Conservation (phyloP, 2,113 vertebrate species). For the Spheniscus mendiculus region DNA sequence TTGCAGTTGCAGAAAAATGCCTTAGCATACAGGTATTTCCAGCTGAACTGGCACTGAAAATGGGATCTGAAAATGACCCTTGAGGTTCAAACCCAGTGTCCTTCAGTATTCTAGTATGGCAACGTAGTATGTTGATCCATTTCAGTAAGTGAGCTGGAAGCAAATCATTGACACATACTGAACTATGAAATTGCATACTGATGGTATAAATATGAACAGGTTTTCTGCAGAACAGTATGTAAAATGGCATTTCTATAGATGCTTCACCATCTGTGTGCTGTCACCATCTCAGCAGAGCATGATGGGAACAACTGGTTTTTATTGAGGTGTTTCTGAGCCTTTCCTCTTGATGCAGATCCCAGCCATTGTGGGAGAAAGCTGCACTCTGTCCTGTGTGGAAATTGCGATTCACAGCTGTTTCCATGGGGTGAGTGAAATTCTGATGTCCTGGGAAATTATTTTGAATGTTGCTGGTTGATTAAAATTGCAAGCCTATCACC, state of each 20-base stretch:
- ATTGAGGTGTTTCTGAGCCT: not conserved
- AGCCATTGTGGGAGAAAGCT: slow-evolving; percentile 76
- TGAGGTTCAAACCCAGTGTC: not conserved
- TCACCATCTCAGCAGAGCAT: not conserved
- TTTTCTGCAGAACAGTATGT: not conserved
- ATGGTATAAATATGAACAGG: not conserved
- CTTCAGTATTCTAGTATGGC: not conserved
- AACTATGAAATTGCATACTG: not conserved
- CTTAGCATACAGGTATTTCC: not conserved
- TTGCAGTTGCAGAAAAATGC: not conserved
- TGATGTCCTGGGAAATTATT: not conserved
- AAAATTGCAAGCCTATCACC: not conserved
- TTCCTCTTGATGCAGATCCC: slow-evolving; percentile 77
- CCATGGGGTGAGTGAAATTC: slow-evolving; percentile 71
- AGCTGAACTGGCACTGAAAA: not conserved
- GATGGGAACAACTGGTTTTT: not conserved
- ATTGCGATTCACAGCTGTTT: slow-evolving; percentile 78
- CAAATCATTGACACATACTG: not conserved
- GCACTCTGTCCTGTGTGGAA: slow-evolving; percentile 72
- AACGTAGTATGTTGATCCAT: not conserved
- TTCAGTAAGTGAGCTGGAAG: not conserved
- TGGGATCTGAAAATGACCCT: not conserved
- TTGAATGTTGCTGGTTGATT: not conserved
- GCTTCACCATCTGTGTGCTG: not conserved
- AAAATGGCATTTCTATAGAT: not conserved